Evolutionary conservation across 1,140 invertebrate species (phyloP), one percentile per base, ranked within the genome.

Genomic region (Lepidotrigona ventralis): DNA sequence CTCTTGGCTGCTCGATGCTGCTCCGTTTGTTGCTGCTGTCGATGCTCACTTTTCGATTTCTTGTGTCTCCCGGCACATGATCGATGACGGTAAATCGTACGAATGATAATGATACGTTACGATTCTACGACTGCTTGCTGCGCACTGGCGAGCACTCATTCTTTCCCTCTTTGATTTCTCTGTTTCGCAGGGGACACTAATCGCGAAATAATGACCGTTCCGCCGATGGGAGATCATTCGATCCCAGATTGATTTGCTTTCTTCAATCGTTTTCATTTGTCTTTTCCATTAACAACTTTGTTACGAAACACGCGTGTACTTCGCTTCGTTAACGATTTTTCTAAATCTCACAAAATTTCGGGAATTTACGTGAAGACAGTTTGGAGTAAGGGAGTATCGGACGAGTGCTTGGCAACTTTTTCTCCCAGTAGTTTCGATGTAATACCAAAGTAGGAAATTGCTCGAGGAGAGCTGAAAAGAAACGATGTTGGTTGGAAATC

Each of bases 71-170:
- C 53, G 63, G 29, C 29, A 23, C 60, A 71, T 81, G 86, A 84
- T 85, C 76, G 77, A 66, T 56, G 74, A 75, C 26, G 81, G 77
- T 66, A 86, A 87, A 66, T 71, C 81, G 76, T 77, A 84, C 72
- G 86, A 80, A 70, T 54, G 74, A 87, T 86, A 87, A 87, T 84
- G 80, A 87, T 80, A 72, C 60, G 72, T 73, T 83, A 33, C 72
- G 33, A 84, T 60, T 79, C 82, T 53, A 76, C 71, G 70, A 58
- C 33, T 39, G 46, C n/a, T 19, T 51, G 12, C 9, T 60, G 46
- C 46, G 39, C 26, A 60, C 15, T n/a, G 2, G 14, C 69, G n/a
- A 21, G 19, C 51, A 63, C 21, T n/a, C 46, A n/a, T 29, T 8
- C 53, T 23, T 53, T 5, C 73, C 17, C 70, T n/a, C 70, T 51